Evolutionary conservation across 2,888 invertebrate genomes (phyloP), one percentile per base, ranked within the genome.

Genomic region (Petrolisthes manimaculis): DNA sequence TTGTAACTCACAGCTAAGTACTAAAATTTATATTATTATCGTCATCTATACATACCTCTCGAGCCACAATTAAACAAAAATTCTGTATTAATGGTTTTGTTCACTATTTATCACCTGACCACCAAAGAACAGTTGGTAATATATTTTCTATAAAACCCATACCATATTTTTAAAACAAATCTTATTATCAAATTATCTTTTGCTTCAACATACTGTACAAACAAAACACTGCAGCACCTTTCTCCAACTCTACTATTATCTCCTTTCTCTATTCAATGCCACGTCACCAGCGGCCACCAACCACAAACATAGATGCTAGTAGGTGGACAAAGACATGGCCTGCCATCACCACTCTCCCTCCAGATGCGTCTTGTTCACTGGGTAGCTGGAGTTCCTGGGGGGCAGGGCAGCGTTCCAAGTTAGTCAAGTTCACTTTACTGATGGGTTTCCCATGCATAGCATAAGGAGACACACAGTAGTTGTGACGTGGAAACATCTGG

Each of bases 381-480:
- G 86, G 86, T 4, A 82, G 82, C 71, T 84, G 87, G 6, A 83
- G 83, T 69, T 84, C 89, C 78, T 87, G 89, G 21, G 86, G 95
- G 92, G 96, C 95, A 92, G 95, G 95, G 92, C 96, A 96, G 91
- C 95, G 94, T 9, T 95, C 95, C 90, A 96, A 95, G 12, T 94
- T 93, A 90, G 95, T 95, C 89, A 95, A 94, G 92, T 96, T 95
- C 90, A 96, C 94, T 83, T 94, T 95, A 90, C 94, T 95, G 95
- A 97, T 95, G 77, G 95, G 95, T 91, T 95, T 95, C 0, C 97
- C 97, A 91, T 97, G 96, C 91, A 96, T 95, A 93, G 96, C 96
- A 92, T 97, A 94, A 88, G 97, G 97, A 24, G 97, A 97, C 92
- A 97, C 97, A 94, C 97, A 97, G 93, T 95, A 96, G 93, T 97